A percentile compares a stretch with the other conserved stretches of the same genome.
phyloP scores from a whole-genome alignment of 1,140 invertebrate species.

The Myzus persicae region DNA sequence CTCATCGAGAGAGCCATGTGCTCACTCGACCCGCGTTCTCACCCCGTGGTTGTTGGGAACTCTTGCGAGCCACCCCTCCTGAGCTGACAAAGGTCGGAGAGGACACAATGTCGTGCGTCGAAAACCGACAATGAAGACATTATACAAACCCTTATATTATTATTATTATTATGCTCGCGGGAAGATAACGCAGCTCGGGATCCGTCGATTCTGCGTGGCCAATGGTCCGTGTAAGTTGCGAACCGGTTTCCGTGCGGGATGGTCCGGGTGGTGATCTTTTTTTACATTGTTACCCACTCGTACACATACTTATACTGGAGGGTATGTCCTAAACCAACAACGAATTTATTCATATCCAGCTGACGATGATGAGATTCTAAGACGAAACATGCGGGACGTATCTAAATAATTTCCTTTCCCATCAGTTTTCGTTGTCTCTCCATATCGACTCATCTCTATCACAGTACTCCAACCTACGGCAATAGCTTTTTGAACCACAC shows the following conservation, averaged over 20 bases:
- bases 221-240: constrained; percentile 47
- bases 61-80: neutral
- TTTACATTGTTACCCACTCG: neutral
- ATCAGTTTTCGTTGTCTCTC: neutral
- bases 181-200: neutral
- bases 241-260: constrained; percentile 36
- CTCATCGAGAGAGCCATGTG: neutral
- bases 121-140: constrained; percentile 38
- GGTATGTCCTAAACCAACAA: constrained; percentile 23
- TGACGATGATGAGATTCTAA: neutral
- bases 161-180: neutral
- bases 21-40: neutral
- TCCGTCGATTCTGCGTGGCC: constrained; percentile 33
- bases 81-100: neutral
- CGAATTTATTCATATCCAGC: neutral
- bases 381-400: neutral
- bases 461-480: neutral
- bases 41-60: neutral
- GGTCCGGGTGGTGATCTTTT: neutral
- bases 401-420: neutral
- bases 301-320: neutral
- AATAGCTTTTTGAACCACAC: neutral
- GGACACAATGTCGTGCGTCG: neutral
- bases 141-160: neutral
- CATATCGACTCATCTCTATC: neutral